Evolutionary conservation across 2,888 invertebrate genomes (phyloP).

Genomic region (Spicauda simplicius): DNA sequence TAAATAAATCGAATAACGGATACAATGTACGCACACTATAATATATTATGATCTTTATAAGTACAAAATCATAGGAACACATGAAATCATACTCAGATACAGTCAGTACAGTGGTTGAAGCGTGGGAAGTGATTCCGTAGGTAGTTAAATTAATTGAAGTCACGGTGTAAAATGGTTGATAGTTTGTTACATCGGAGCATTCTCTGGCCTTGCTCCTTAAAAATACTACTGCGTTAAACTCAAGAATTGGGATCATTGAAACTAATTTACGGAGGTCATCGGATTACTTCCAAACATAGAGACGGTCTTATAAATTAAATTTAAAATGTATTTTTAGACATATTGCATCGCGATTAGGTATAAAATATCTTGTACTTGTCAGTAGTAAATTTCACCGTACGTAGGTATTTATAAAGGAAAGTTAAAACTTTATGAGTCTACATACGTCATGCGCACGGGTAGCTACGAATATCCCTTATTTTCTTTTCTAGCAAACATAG

Average conservation of each 20-base stretch:
- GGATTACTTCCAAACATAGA: neutral
- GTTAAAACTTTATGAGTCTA: no score
- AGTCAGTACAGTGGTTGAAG: slow-evolving; percentile 49
- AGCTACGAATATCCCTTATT: no score
- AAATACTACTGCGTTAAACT: slow-evolving; percentile 54
- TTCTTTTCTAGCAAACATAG: no score
- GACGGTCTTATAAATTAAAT: neutral
- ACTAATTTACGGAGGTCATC: slow-evolving; percentile 24
- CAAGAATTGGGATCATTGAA: slow-evolving; percentile 37
- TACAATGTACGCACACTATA: neutral
- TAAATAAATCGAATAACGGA: neutral
- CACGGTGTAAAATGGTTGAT: slow-evolving; percentile 52
- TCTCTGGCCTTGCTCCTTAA: slow-evolving; percentile 57
- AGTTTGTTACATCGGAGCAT: slow-evolving; percentile 50
- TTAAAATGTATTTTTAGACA: no score
- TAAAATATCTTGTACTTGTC: no score
- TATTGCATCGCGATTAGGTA: no score
- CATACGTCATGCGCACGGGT: no score
- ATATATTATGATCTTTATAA: neutral
- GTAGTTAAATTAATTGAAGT: slow-evolving; percentile 74
- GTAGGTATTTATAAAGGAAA: no score
- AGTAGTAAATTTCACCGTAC: no score
- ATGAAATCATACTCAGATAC: slow-evolving; percentile 45
- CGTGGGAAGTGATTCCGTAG: slow-evolving; percentile 70
- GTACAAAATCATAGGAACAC: slow-evolving; percentile 35